Evolutionary conservation across 2,797 vertebrate genomes (phyloP), one percentile per base, ranked within the genome.

Genomic region (Serranus cabrilla): DNA sequence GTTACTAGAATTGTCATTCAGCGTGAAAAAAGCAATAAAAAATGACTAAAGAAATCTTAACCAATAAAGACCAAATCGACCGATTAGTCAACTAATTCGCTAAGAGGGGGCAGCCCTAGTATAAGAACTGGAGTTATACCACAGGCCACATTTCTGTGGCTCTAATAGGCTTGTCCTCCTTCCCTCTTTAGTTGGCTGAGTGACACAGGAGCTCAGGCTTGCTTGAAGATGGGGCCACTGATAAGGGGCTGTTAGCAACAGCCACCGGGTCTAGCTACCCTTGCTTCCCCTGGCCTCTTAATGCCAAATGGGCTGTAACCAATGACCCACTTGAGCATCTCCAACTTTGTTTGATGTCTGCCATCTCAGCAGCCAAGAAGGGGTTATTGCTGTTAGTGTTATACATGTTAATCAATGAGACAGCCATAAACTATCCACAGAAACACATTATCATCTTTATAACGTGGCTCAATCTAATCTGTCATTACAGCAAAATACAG

Each of bases 241-340:
- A 83, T 71, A 80, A 80, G 27, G 42, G 64, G 42, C 21, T 61
- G 69, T 42, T 46, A 74, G 51, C 69, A 63, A 59, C 40, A 81
- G 68, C 72, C 61, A 58, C 40, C 71, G 55, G 55, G 46, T 80
- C 78, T 61, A 62, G 56, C 74, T 80, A 52, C 31, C 37, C 61
- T 47, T 74, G 27, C 59, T 52, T 72, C 54, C 18, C 37, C 60
- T 18, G 47, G 52, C 55, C 43, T 60, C 58, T 67, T 50, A 59
- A 27, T 68, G 71, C 64, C 71, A 81, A 86, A 85, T 82, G 56
- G 61, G 65, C 63, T 83, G 67, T 77, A 81, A 90, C 63, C 63
- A 85, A 70, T 83, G 83, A 87, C 84, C 80, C 61, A 89, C 52
- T 88, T 85, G 54, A 62, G 59, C 39, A 76, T 68, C 61, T 78